phyloP scores from a whole-genome alignment of 2,797 vertebrate genomes.

The Erethizon dorsatum region DNA sequence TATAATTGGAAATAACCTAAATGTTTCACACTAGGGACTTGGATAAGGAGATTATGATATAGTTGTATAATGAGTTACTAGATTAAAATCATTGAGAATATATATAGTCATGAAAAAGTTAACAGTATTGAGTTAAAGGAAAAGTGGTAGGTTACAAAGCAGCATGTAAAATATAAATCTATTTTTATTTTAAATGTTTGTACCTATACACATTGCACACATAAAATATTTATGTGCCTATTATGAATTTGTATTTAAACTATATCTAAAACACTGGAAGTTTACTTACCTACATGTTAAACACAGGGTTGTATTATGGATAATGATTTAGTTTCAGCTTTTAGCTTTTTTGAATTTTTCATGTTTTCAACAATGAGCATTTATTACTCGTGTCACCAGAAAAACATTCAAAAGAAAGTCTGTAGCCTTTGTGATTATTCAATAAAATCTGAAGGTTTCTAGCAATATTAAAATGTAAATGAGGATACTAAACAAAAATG shows the following conservation, averaged over 20 bases:
- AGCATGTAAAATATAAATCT: neutral
- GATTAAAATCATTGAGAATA: constrained; percentile 42
- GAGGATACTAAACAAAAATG: constrained; percentile 50
- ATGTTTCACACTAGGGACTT: constrained; percentile 5
- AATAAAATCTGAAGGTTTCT: neutral
- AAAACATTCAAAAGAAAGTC: constrained; percentile 49
- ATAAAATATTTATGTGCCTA: neutral
- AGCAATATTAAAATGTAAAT: constrained; percentile 61
- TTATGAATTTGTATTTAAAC: constrained; percentile 14
- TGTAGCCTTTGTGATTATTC: constrained; percentile 1
- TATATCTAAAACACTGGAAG: neutral
- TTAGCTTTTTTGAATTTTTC: neutral
- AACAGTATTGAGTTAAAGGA: neutral
- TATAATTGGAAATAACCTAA: neutral
- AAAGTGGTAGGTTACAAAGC: neutral
- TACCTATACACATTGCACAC: neutral
- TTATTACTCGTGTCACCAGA: constrained; percentile 30
- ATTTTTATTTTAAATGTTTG: constrained; percentile 41
- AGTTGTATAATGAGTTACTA: neutral
- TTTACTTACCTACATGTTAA: constrained; percentile 1
- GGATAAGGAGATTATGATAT: neutral
- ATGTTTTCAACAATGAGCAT: constrained; percentile 11
- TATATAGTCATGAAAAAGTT: constrained; percentile 1
- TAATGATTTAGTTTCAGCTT: constrained; percentile 48
- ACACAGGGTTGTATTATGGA: neutral